phyloP scores from a whole-genome alignment of 2,797 vertebrate species.

The Phrynocephalus forsythii region DNA sequence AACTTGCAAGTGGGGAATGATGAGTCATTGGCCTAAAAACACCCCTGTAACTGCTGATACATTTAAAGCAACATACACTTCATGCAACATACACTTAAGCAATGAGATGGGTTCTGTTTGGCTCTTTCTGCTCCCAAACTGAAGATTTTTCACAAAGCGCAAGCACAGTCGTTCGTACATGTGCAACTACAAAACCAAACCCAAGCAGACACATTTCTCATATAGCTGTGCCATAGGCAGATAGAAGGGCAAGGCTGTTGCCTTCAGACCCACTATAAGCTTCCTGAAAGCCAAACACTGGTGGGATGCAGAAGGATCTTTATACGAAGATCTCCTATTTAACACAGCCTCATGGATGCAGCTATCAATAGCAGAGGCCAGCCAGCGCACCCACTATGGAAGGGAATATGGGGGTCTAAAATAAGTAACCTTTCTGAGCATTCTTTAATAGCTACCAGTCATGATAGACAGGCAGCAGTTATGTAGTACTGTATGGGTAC shows the following conservation, averaged over 20 bases:
- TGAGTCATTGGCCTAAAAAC: constrained; percentile 58
- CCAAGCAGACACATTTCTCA: background rate
- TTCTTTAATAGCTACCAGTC: background rate
- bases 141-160: accelerated
- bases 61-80: no score
- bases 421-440: no score
- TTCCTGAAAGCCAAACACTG: background rate
- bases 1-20: constrained; percentile 57
- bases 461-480: background rate
- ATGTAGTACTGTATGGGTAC: no score
- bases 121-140: constrained; percentile 1
- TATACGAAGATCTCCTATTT: background rate
- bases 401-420: no score
- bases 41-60: constrained; percentile 21
- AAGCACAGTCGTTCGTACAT: background rate
- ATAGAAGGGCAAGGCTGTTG: background rate
- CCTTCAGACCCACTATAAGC: background rate
- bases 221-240: background rate
- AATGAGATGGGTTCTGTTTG: constrained; percentile 46
- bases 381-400: no score
- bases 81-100: background rate
- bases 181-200: background rate
- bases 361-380: background rate
- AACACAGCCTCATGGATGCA: background rate
- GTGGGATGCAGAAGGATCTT: background rate